Evolutionary conservation across 1,140 invertebrate genomes (phyloP), one percentile per base, ranked within the genome.

Genomic region (Philotrypesis tridentata): DNA sequence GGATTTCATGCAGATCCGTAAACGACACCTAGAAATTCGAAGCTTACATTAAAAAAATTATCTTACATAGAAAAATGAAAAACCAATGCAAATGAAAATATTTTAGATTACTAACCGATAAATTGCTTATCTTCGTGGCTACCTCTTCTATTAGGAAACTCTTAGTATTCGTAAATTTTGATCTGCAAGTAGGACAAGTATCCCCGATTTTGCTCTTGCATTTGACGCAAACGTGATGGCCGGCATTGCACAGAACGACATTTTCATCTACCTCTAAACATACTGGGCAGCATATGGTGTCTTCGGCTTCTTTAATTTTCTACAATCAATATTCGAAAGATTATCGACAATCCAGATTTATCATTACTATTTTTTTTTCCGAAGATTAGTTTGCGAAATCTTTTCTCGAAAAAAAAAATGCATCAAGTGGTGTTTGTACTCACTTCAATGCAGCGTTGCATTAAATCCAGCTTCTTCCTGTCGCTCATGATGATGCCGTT

Each of bases 211-310:
- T 73, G 0, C 7, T 2, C 11, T 40, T 85, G 43, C 89, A 90
- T 0, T 8, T 1, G 1, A 74, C 37, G 55, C 89, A 90, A 0
- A 90, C 79, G 2, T 88, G 86, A 76, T 90, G 88, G 8, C 89
- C 88, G 7, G 82, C 74, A 2, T 7, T 14, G 33, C 89, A 90
- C 12, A 87, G 84, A 2, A 83, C 33, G 8, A 87, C 85, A 4
- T 73, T 79, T 3, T 55, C 0, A 0, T 86, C 77, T 33, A 73
- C 81, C 14, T 89, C 86, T 37, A 86, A 80, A 60, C 88, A 90
- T 25, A 89, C 79, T 0, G 87, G 87, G 83, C 89, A 90, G 71
- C 88, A 81, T 0, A 89, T 43, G 21, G 88, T 31, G 21, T 89
- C 85, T 17, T 87, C 86, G 7, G 88, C 48, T 27, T 87, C 75